Base-by-base conservation (phyloP, 2,113 vertebrate genomes). In the Ardeotis arabs region DNA sequence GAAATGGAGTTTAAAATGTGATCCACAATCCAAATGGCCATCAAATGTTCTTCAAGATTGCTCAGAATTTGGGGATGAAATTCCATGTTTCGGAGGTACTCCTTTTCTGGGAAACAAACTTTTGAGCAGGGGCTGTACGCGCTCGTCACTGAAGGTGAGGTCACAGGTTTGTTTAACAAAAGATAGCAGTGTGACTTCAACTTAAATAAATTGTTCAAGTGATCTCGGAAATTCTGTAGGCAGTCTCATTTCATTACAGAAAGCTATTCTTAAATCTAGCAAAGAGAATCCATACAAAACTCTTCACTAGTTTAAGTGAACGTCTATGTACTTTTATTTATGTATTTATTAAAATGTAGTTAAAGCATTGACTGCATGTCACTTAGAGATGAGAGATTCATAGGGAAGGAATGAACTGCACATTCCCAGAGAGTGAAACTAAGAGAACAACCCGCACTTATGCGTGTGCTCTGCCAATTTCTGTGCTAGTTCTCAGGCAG, bases 401-500 rank as follows among this genome's bases (percentile, higher is more conserved):
- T 12, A 17, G 47, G 6, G 12, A 55, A 55, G 28, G 68, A 59
- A 47, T 4, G 50, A 81, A 44, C 18, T 39, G 20, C 25, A 14
- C 19, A 7, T 77, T 67, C 33, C 33, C 21, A 17, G 72, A 37
- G 29, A 69, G 9, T 23, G 6, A 60, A 66, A 69, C 8, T 20
- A 33, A 74, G 50, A 70, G 25, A 37, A 62, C 4, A 0, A 35
- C 21, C 31, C 55, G 4, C 31, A 55, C 23, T 31, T 27, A 13
- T 1, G 8, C 1, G 0, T 10, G 12, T 17, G 17, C 29, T 41
- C 29, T 14, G 9, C 80, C 75, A 37, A 35, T n/a, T 23, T 5
- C 35, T 66, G 16, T 50, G 29, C 35, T 47, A 6, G 22, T 41
- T 35, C n/a, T 62, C 79, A 70, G 39, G 49, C 39, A 69, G 14